A percentile compares a stretch with the other conserved stretches of the same genome.
Conservation (phyloP, 2,888 invertebrate species). For the Trisateles emortualis region DNA sequence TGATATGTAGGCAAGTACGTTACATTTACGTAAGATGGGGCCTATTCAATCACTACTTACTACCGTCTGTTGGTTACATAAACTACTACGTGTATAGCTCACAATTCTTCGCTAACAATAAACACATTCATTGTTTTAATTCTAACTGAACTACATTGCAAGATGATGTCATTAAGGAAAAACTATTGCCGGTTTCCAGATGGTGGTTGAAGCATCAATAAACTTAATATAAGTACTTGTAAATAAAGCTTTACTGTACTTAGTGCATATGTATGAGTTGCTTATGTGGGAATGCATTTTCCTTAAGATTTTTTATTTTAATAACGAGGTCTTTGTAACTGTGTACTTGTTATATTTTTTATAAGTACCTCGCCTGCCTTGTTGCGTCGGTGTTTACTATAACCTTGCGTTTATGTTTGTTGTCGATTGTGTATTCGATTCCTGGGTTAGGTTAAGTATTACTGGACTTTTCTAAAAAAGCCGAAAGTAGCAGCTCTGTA, state of each 20-base stretch:
- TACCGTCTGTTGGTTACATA: conserved; percentile 75
- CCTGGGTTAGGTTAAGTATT: too few relatives aligned
- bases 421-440: too few relatives aligned
- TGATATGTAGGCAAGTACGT: conserved; percentile 73
- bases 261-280: conserved; percentile 18
- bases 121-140: conserved; percentile 54
- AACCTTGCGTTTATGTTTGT: too few relatives aligned
- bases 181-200: conserved; percentile 45
- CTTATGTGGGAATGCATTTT: conserved; percentile 32
- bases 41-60: conserved; percentile 77
- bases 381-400: too few relatives aligned
- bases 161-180: conserved; percentile 61
- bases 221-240: conserved; percentile 24
- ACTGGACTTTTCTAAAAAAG: too few relatives aligned
- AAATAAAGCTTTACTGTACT: conserved; percentile 26
- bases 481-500: too few relatives aligned
- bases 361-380: too few relatives aligned
- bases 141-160: conserved; percentile 51
- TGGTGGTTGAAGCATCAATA: conserved; percentile 37
- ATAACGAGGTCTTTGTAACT: not conserved
- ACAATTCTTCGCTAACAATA: conserved; percentile 55
- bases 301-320: conserved; percentile 9
- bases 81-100: conserved; percentile 59
- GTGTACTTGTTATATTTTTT: not conserved
- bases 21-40: conserved; percentile 80